phyloP scores from a whole-genome alignment of 2,888 invertebrate species.

The Caenorhabditis becei region DNA sequence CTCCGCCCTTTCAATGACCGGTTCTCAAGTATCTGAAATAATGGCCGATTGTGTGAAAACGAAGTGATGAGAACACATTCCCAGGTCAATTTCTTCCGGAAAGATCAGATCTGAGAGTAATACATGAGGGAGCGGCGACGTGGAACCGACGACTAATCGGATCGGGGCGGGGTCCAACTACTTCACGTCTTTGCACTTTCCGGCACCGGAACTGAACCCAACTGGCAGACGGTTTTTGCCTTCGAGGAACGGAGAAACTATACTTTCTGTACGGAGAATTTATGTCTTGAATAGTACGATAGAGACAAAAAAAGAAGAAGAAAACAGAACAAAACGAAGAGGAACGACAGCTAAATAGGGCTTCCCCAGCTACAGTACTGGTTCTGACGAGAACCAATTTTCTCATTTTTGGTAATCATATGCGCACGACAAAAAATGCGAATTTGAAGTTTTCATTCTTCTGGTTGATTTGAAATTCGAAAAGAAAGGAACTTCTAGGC shows the following conservation, averaged over 20 bases:
- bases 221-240: constrained; percentile 1
- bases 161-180: constrained; percentile 33
- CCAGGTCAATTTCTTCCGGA: constrained; percentile 1
- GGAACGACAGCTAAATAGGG: not conserved
- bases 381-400: not conserved
- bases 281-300: constrained; percentile 6
- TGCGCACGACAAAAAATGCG: too few relatives aligned
- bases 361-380: not conserved
- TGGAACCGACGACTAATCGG: constrained; percentile 40
- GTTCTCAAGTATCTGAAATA: constrained; percentile 57
- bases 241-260: not conserved
- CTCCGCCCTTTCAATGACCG: constrained; percentile 32
- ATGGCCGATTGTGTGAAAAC: constrained; percentile 23
- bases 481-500: too few relatives aligned
- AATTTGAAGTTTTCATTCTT: too few relatives aligned
- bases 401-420: too few relatives aligned
- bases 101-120: not conserved
- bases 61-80: constrained; percentile 12
- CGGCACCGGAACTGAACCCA: constrained; percentile 13
- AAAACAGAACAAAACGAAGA: not conserved
- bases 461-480: too few relatives aligned
- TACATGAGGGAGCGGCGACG: constrained; percentile 37
- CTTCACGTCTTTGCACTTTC: constrained; percentile 21
- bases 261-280: constrained; percentile 8
- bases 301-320: not conserved